A percentile compares a stretch with the other conserved stretches of the same genome.
Conservation (phyloP, 2,113 vertebrate species). For the Butastur rufipennis region DNA sequence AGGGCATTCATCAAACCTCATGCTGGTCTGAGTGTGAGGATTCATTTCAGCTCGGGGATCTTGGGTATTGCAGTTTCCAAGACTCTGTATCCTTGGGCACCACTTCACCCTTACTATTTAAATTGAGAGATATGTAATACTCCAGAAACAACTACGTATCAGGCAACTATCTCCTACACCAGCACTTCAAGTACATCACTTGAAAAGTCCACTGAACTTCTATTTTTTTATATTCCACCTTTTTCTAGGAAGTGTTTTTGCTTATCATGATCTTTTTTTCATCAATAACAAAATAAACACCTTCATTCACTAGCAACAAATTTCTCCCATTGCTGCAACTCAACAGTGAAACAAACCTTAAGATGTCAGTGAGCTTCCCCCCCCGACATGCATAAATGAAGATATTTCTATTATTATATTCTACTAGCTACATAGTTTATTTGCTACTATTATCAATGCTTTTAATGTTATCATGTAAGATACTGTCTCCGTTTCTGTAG, state of each 20-base stretch:
- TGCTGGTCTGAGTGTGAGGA: rapidly evolving
- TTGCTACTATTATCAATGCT: neutral
- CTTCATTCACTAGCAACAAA: neutral
- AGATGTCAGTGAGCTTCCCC: neutral
- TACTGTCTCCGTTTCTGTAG: neutral
- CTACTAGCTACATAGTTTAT: neutral
- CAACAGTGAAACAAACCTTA: neutral
- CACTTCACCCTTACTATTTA: neutral
- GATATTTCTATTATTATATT: neutral
- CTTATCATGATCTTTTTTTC: neutral
- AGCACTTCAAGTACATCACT: neutral
- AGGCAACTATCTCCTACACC: neutral
- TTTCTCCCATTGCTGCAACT: neutral
- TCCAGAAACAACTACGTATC: neutral
- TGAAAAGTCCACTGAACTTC: neutral
- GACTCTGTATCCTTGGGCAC: neutral
- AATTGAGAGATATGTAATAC: neutral
- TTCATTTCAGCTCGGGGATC: neutral
- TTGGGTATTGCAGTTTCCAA: neutral
- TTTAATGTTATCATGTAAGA: neutral
- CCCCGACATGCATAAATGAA: neutral
- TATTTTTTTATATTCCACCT: neutral
- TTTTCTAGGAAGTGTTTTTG: neutral
- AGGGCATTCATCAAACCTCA: neutral
- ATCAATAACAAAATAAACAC: neutral